These are phyloP conservation scores for Gonocerus acuteangulatus DNA, from an alignment of 2,888 invertebrate genomes.

Conservation along the genomic window DNA sequence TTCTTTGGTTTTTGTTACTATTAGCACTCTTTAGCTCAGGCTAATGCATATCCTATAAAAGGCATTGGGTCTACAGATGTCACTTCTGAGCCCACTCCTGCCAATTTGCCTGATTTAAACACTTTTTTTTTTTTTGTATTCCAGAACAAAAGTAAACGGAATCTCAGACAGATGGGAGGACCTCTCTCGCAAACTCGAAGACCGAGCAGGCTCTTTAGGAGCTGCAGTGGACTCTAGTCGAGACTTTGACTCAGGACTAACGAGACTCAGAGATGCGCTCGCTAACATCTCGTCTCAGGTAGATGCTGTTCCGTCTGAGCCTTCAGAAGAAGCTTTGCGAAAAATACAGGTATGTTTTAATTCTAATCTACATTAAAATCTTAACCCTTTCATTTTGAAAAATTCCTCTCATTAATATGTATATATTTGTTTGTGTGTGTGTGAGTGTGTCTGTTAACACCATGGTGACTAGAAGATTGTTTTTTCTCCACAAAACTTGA, in stretches of 20 bases:
- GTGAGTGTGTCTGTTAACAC: too few relatives aligned
- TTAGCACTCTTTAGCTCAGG: too few relatives aligned
- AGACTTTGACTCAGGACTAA: conserved; percentile 83
- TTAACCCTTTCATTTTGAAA: neutral
- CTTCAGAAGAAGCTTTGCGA: conserved; percentile 77
- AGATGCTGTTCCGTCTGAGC: conserved; percentile 71
- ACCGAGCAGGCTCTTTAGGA: conserved; percentile 79
- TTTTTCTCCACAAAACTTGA: too few relatives aligned
- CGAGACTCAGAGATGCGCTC: conserved; percentile 75
- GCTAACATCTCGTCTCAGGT: conserved; percentile 79
- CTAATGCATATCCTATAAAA: too few relatives aligned
- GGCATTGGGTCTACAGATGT: too few relatives aligned
- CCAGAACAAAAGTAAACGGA: conserved; percentile 1
- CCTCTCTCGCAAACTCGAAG: conserved; percentile 62
- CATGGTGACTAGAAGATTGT: too few relatives aligned
- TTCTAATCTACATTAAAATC: neutral
- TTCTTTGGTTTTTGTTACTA: too few relatives aligned
- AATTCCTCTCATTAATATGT: neutral
- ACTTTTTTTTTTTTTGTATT: too few relatives aligned
- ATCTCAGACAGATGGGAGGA: conserved; percentile 48
- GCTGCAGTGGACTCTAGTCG: conserved; percentile 87
- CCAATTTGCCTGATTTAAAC: too few relatives aligned
- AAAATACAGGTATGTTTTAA: conserved; percentile 68
- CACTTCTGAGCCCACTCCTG: too few relatives aligned
- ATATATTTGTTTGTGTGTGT: too few relatives aligned